These are phyloP conservation scores for Neodiprion lecontei DNA, from an alignment of 1,140 invertebrate species.

Conservation along the genomic window DNA sequence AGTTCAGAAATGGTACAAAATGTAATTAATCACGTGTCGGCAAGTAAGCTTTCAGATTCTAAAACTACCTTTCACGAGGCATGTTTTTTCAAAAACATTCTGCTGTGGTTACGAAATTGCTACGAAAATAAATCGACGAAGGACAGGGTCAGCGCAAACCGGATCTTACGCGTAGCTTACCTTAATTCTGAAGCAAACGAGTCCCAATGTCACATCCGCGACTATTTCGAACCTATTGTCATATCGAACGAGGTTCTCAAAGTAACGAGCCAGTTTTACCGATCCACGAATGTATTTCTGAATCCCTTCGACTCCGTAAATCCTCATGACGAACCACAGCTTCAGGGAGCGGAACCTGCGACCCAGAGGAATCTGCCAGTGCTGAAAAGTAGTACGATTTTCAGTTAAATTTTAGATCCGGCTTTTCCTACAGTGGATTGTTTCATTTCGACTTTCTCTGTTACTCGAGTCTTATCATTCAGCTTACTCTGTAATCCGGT, in stretches of 20 bases:
- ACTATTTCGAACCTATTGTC: constrained; percentile 80
- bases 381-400: constrained; percentile 61
- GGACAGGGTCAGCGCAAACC: too few species aligned
- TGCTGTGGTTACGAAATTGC: too few species aligned
- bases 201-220: constrained; percentile 72
- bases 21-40: too few species aligned
- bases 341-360: constrained; percentile 73
- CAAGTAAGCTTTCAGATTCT: too few species aligned
- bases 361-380: constrained; percentile 75
- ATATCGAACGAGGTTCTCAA: constrained; percentile 71
- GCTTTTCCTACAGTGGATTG: background rate
- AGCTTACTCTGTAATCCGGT: constrained; percentile 65
- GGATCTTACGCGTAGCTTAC: background rate
- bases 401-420: background rate
- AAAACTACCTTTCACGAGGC: too few species aligned
- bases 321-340: constrained; percentile 74
- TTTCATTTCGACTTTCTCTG: constrained; percentile 8
- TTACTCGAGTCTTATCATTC: too few species aligned
- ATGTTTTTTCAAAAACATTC: too few species aligned
- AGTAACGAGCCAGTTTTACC: constrained; percentile 74
- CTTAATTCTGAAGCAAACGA: constrained; percentile 85
- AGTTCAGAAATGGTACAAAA: too few species aligned
- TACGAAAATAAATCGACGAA: too few species aligned
- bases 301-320: constrained; percentile 66
- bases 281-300: constrained; percentile 69